Percentiles rank a stretch among this genome's conserved stretches.
Evolutionary conservation across 1,140 invertebrate species (phyloP).

Genomic region (Drosophila saltans): DNA sequence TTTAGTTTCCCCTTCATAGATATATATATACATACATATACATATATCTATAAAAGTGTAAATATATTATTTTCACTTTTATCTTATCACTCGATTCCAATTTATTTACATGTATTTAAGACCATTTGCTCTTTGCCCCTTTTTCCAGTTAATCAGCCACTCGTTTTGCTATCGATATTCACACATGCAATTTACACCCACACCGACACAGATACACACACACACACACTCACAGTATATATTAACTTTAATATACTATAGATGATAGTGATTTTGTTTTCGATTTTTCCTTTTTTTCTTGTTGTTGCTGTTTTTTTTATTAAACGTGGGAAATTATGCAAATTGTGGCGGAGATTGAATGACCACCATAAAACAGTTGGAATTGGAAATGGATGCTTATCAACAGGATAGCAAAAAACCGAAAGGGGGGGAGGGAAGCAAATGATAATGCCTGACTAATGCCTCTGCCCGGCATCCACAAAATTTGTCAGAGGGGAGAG

Average conservation of each 20-base stretch:
- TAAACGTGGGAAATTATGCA: slow-evolving; percentile 77
- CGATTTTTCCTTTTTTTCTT: slow-evolving; percentile 6
- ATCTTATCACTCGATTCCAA: slow-evolving; percentile 40
- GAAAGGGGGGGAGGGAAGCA: slow-evolving; percentile 35
- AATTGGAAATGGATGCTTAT: slow-evolving; percentile 45
- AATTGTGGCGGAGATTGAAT: slow-evolving; percentile 73
- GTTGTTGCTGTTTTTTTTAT: slow-evolving; percentile 12
- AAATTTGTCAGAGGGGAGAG: no score
- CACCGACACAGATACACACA: slow-evolving; percentile 1
- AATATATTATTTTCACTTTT: slow-evolving; percentile 4
- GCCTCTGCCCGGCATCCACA: not conserved
- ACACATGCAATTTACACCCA: slow-evolving; percentile 1
- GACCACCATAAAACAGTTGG: slow-evolving; percentile 55
- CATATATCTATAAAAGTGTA: no score
- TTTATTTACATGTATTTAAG: not conserved
- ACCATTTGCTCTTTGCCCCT: slow-evolving; percentile 16
- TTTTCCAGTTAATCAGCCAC: slow-evolving; percentile 49
- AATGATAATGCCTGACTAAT: slow-evolving; percentile 34
- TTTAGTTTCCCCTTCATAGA: no score
- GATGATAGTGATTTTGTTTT: slow-evolving; percentile 46
- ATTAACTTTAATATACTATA: slow-evolving; percentile 39
- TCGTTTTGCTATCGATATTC: slow-evolving; percentile 52
- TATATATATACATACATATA: no score
- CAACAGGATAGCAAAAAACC: slow-evolving; percentile 30
- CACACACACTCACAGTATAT: slow-evolving; percentile 1